These are phyloP conservation scores for Lepidonotus clava DNA, from an alignment of 2,888 invertebrate species.

Conservation along the genomic window DNA sequence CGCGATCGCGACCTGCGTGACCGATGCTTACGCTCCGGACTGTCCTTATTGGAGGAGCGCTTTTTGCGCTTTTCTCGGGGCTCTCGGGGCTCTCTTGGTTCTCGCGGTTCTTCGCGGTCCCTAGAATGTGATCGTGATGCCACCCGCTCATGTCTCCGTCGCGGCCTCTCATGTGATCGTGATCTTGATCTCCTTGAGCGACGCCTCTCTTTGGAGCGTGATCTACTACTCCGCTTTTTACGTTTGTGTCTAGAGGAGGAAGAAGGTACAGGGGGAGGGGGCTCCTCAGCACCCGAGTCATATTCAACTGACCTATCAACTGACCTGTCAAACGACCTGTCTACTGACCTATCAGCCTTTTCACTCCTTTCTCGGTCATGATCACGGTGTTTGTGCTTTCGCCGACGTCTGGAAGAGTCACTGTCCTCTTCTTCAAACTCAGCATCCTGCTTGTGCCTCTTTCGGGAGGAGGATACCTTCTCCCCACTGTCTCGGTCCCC, in stretches of 20 bases:
- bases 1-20: constrained; percentile 43
- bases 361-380: constrained; percentile 34
- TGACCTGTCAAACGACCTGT: too few relatives aligned
- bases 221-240: constrained; percentile 65
- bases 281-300: not conserved
- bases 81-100: not conserved
- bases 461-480: too few relatives aligned
- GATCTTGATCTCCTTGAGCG: constrained; percentile 21
- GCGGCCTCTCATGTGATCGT: constrained; percentile 55
- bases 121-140: constrained; percentile 7
- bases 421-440: constrained; percentile 8
- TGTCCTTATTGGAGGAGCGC: not conserved
- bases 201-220: constrained; percentile 65
- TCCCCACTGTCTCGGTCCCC: constrained; percentile 33
- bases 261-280: not conserved
- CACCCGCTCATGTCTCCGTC: constrained; percentile 40
- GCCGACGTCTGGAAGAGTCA: not conserved
- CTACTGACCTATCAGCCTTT: not conserved
- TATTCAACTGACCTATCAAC: not conserved
- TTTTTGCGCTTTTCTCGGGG: constrained; percentile 58
- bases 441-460: constrained; percentile 18
- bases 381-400: constrained; percentile 16
- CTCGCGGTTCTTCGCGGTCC: constrained; percentile 21
- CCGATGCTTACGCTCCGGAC: constrained; percentile 21
- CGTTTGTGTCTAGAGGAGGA: constrained; percentile 4